A percentile compares a stretch with the other conserved stretches of the same genome.
Evolutionary conservation across 2,797 vertebrate genomes (phyloP).

Genomic region (Lutjanus campechanus): DNA sequence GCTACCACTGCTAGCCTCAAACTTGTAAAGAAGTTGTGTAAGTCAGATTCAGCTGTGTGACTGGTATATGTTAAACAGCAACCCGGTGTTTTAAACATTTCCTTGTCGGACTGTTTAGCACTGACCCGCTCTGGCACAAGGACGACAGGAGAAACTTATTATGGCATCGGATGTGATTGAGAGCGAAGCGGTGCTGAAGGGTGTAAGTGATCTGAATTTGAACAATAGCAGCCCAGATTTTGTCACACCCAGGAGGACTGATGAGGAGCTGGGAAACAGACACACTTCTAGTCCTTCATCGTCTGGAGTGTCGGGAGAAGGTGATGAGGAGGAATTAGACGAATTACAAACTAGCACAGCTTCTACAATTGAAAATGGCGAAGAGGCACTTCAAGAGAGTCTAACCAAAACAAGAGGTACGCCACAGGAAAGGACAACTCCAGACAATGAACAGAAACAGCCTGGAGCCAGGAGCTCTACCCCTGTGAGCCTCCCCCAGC

Average conservation of each 20-base stretch:
- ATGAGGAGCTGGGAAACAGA: constrained; percentile 57
- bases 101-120: background rate
- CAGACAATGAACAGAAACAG: constrained; percentile 71
- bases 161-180: constrained; percentile 85
- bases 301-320: constrained; percentile 75
- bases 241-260: constrained; percentile 81
- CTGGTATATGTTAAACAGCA: background rate
- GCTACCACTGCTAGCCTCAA: constrained; percentile 62
- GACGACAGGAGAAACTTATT: constrained; percentile 48
- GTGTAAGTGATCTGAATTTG: constrained; percentile 62
- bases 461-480: constrained; percentile 60
- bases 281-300: constrained; percentile 69
- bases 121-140: constrained; percentile 10
- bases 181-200: constrained; percentile 72
- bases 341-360: constrained; percentile 54
- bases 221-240: constrained; percentile 77
- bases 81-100: background rate
- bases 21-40: constrained; percentile 55
- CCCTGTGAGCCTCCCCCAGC: constrained; percentile 66
- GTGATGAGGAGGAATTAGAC: constrained; percentile 65
- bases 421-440: constrained; percentile 68
- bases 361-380: constrained; percentile 65
- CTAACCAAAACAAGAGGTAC: constrained; percentile 65
- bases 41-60: constrained; percentile 4
- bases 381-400: constrained; percentile 59